Evolutionary conservation across 2,797 vertebrate genomes (phyloP).

Genomic region (Pangasius sanitwongsei): DNA sequence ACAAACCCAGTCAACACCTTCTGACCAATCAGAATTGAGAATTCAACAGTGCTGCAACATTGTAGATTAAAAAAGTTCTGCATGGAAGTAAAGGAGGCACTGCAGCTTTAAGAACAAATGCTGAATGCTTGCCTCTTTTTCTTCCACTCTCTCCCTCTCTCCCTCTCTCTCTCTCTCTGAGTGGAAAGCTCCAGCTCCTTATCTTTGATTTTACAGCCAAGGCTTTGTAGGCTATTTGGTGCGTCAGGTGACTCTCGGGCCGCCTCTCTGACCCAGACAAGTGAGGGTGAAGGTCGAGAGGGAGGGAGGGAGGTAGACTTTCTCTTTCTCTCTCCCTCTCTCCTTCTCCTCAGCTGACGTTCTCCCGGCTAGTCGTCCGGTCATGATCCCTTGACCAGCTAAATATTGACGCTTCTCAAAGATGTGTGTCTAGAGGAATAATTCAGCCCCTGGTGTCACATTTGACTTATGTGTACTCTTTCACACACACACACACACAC

Average conservation of each 20-base stretch:
- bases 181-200: conserved; percentile 59
- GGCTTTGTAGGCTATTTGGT: conserved; percentile 68
- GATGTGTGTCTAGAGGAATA: background rate
- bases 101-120: conserved; percentile 64
- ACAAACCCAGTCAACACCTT: background rate
- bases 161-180: conserved; percentile 38
- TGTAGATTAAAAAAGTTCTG: background rate
- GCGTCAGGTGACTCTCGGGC: conserved; percentile 70
- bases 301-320: conserved; percentile 18
- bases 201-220: conserved; percentile 73
- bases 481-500: background rate
- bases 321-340: background rate
- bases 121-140: background rate
- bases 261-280: conserved; percentile 67
- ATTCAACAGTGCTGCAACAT: background rate
- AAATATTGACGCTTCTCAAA: conserved; percentile 4
- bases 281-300: conserved; percentile 66
- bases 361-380: background rate
- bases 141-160: conserved; percentile 5
- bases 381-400: background rate
- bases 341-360: conserved; percentile 6
- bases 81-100: conserved; percentile 21
- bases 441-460: background rate
- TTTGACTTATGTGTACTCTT: background rate
- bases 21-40: background rate